Evolutionary conservation across 2,113 vertebrate genomes (phyloP), one percentile per base, ranked within the genome.

Genomic region (Cinclus mexicanus): DNA sequence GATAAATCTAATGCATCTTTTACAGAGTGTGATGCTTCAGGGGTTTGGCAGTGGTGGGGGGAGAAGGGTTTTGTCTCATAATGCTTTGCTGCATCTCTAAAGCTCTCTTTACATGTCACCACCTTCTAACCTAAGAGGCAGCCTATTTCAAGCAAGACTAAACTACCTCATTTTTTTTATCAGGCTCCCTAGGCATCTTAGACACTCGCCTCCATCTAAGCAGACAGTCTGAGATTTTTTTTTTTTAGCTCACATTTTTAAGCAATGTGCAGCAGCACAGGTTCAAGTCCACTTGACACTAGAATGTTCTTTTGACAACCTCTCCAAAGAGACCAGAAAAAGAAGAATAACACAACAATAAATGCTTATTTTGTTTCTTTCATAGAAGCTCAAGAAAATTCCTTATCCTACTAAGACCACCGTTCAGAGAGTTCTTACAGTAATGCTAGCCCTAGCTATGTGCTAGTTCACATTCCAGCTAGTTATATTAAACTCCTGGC

Each of bases 1-100:
- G 91, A 96, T 94, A 95, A 89, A 95, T 90, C 63, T 59, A 96
- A 90, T 63, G 75, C 83, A 91, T 92, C 88, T 92, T 88, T 93
- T 80, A 80, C 50, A 71, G 85, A 82, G 49, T 71, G n/a, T 50
- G 90, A 90, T 93, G 84, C 84, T 95, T 91, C 82, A 59, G 96
- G 79, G 82, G 68, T 12, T 86, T 88, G 63, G 47, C 0, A 1
- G 56, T 14, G 17, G 23, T 5, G 9, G 6, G 21, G 28, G 21
- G 12, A 80, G 86, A 92, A 65, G 19, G 18, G 28, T 37, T 57
- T 93, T 93, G 84, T 83, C 80, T 94, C 67, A 11, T 69, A 61
- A 83, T 25, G 42, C 72, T 86, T 57, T 81, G 88, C 72, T 78
- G 92, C 72, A 81, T 88, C 83, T 60, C 88, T 88, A 70, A 90